A percentile compares a stretch with the other conserved stretches of the same genome.
Evolutionary conservation across 1,140 invertebrate genomes (phyloP).

Genomic region (Diabrotica undecimpunctata): DNA sequence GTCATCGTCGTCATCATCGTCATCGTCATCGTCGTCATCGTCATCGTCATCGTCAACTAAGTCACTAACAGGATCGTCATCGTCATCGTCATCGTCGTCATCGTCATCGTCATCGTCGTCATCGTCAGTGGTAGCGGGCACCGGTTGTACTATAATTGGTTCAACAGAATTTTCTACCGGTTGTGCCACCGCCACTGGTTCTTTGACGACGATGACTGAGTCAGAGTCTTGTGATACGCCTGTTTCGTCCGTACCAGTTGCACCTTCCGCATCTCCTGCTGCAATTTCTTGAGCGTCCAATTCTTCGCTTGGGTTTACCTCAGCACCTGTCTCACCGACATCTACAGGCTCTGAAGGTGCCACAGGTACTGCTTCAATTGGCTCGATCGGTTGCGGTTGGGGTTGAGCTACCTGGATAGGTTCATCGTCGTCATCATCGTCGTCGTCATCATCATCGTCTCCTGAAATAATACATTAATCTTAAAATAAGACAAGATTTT

Average conservation of each 20-base stretch:
- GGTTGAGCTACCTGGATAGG: slow-evolving; percentile 53
- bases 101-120: slow-evolving; percentile 57
- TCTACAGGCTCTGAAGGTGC: slow-evolving; percentile 45
- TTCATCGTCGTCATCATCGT: slow-evolving; percentile 69
- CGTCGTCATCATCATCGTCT: slow-evolving; percentile 56
- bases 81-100: slow-evolving; percentile 59
- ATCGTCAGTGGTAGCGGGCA: slow-evolving; percentile 36
- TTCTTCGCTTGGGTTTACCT: slow-evolving; percentile 46
- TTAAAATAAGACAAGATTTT: background rate
- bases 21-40: slow-evolving; percentile 60
- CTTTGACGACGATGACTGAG: slow-evolving; percentile 41
- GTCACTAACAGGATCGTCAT: slow-evolving; percentile 53
- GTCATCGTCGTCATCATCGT: slow-evolving; percentile 71
- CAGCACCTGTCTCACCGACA: slow-evolving; percentile 47
- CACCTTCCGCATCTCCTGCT: slow-evolving; percentile 50
- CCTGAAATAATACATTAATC: slow-evolving; percentile 11
- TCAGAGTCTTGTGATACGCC: slow-evolving; percentile 34
- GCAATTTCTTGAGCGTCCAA: slow-evolving; percentile 42
- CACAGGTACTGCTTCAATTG: slow-evolving; percentile 50
- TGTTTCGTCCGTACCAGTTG: slow-evolving; percentile 22
- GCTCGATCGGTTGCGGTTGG: slow-evolving; percentile 40
- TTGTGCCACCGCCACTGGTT: slow-evolving; percentile 39
- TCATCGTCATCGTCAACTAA: slow-evolving; percentile 53
- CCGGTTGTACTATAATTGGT: slow-evolving; percentile 39
- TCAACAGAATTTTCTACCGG: slow-evolving; percentile 41